Conservation (phyloP, 2,797 vertebrate genomes). For the Columba guinea region DNA sequence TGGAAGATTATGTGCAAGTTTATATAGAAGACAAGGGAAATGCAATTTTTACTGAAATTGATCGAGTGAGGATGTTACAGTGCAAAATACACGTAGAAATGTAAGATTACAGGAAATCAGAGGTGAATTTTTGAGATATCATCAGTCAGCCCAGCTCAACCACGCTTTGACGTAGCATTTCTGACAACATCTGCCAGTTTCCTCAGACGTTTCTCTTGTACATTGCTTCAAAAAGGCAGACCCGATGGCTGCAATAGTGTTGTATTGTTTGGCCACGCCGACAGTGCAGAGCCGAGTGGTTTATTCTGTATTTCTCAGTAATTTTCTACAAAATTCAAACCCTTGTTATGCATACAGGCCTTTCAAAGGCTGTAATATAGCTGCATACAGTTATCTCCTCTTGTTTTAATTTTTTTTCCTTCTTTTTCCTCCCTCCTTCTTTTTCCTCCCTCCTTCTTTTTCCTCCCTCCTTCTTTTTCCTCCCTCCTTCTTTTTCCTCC, state of each 20-base stretch:
- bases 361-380: neutral
- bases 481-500: too few species aligned
- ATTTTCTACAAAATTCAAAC: neutral
- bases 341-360: neutral
- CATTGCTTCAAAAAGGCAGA: neutral
- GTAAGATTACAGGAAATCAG: slow-evolving; percentile 13
- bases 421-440: too few species aligned
- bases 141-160: neutral
- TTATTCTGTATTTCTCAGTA: neutral
- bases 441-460: too few species aligned
- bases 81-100: neutral
- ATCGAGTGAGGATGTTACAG: neutral
- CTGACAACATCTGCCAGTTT: neutral
- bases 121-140: slow-evolving; percentile 12
- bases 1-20: neutral
- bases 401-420: too few species aligned
- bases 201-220: neutral
- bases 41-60: neutral
- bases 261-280: neutral
- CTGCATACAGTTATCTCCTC: neutral
- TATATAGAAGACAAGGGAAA: neutral
- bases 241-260: fast-evolving
- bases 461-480: too few species aligned
- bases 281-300: neutral
- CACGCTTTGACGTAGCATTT: neutral